Evolutionary conservation across 2,797 vertebrate genomes (phyloP), one percentile per base, ranked within the genome.

Genomic region (Helostoma temminkii): DNA sequence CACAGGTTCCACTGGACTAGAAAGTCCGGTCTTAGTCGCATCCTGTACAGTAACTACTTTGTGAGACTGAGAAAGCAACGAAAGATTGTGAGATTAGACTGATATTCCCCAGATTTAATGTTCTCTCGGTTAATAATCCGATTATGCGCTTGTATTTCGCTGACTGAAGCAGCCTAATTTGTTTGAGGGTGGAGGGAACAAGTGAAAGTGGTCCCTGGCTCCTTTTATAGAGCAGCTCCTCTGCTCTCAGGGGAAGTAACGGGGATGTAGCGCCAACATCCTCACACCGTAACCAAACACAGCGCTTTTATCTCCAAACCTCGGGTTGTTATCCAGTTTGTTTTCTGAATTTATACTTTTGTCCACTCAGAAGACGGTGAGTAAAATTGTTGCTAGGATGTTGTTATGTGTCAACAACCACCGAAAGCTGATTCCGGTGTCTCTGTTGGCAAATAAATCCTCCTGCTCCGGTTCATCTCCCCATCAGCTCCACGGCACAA

Each of bases 131-230:
- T 21, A 15, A 50, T 79, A 79, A 82, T 83, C 71, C 55, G 45
- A 81, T 63, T 68, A 68, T 41, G n/a, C 34, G 8, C 34, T 62
- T 32, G 49, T 45, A 39, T 62, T 36, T 25, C 45, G 15, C 14
- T 47, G 45, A 57, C 22, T 67, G 18, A 56, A 76, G 49, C n/a
- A 43, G 24, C 30, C 47, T 67, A 57, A 67, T 84, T 69, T 78
- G 77, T 76, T 69, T 63, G 0, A 57, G 67, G 80, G 76, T 71
- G 89, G 80, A 60, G 69, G 57, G 71, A 84, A 81, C 59, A 85
- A 82, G 85, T 74, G 77, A 78, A 79, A 88, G 87, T 81, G 86
- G 71, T 58, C 59, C 68, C 64, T 74, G 65, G 46, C 19, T 78
- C 21, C 36, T 55, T 47, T 71, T 49, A 46, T 18, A 64, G 66